Evolutionary conservation across 2,797 vertebrate species (phyloP).

Genomic region (Falco naumanni): DNA sequence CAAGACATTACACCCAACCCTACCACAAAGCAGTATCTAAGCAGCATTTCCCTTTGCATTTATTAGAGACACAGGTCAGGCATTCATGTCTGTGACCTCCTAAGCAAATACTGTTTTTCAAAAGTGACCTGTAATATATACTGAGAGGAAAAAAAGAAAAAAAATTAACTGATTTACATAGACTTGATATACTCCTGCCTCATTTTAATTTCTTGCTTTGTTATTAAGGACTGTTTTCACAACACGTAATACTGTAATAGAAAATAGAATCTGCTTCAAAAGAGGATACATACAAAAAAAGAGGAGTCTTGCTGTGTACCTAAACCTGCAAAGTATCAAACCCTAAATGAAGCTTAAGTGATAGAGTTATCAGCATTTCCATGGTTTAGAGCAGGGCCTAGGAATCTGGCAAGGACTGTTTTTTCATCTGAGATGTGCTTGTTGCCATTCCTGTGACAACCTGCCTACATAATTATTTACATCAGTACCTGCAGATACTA

Average conservation of each 20-base stretch:
- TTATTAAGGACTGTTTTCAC: neutral
- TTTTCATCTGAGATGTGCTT: neutral
- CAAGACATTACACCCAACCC: neutral
- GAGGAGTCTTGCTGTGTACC: neutral
- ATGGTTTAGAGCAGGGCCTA: neutral
- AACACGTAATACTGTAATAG: neutral
- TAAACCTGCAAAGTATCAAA: neutral
- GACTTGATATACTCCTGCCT: neutral
- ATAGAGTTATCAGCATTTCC: neutral
- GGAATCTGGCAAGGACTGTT: neutral
- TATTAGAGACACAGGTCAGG: neutral
- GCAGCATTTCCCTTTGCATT: neutral
- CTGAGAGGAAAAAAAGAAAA: neutral
- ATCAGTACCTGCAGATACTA: neutral
- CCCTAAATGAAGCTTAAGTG: neutral
- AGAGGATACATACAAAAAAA: neutral
- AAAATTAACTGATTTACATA: neutral
- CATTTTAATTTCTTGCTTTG: neutral
- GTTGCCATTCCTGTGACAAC: neutral
- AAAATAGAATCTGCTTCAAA: neutral
- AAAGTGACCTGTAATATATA: neutral
- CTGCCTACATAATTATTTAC: neutral
- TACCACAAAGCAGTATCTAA: neutral
- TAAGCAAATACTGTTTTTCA: neutral
- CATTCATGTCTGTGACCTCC: neutral